A percentile compares a stretch with the other conserved stretches of the same genome.
Evolutionary conservation across 2,888 invertebrate species (phyloP).

Genomic region (Craniophora ligustri): DNA sequence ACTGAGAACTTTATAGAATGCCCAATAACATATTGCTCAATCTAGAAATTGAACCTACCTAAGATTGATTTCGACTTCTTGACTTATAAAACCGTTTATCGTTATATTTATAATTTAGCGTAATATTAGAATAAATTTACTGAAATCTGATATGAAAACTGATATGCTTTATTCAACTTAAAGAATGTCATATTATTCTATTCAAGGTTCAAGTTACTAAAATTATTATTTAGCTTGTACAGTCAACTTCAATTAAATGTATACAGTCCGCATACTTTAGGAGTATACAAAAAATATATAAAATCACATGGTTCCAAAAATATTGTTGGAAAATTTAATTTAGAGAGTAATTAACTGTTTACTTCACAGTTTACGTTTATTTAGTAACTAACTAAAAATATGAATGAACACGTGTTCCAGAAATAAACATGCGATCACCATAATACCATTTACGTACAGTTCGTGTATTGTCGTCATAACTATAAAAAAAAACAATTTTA

Average conservation of each 20-base stretch:
- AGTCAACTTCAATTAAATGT: slow-evolving; percentile 21
- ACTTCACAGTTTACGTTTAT: slow-evolving; percentile 19
- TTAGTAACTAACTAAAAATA: slow-evolving; percentile 25
- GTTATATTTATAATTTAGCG: not conserved
- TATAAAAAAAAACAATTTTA: slow-evolving; percentile 53
- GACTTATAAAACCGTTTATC: no score
- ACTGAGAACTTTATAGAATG: no score
- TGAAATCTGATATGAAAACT: slow-evolving; percentile 1
- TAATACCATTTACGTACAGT: slow-evolving; percentile 16
- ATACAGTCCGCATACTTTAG: no score
- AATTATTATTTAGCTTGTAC: slow-evolving; percentile 16
- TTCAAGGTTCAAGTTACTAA: slow-evolving; percentile 8
- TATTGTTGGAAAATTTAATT: no score
- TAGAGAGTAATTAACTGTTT: no score
- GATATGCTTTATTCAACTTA: not conserved
- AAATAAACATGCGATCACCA: slow-evolving; percentile 34
- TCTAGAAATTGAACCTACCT: no score
- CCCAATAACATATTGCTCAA: no score
- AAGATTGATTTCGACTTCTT: no score
- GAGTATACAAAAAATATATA: no score
- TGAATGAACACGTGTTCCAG: slow-evolving; percentile 24
- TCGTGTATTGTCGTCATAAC: slow-evolving; percentile 40
- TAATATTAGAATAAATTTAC: not conserved
- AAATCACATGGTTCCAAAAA: no score
- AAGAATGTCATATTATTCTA: not conserved